Evolutionary conservation across 30 jellyfish, hydroid and myxozoan species (phyloP).

Genomic region (Catostylus mosaicus): DNA sequence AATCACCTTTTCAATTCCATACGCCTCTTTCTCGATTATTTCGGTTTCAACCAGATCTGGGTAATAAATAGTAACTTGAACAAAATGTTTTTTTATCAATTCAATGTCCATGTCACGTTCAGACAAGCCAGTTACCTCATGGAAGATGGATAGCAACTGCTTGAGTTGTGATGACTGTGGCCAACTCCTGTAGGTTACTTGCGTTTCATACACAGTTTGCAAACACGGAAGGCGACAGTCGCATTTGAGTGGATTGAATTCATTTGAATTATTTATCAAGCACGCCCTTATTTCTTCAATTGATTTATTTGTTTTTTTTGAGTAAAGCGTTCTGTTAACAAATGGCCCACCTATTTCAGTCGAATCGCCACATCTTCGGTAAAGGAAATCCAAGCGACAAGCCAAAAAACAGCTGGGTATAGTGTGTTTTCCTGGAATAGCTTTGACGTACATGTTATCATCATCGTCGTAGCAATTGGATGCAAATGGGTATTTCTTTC

Average conservation of each 20-base stretch:
- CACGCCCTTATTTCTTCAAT: not conserved
- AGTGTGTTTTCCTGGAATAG: not conserved
- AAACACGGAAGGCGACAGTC: conserved; percentile 8
- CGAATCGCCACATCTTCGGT: not conserved
- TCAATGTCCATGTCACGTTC: not conserved
- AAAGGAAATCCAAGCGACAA: not conserved
- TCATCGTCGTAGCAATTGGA: conserved; percentile 18
- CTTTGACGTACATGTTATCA: not conserved
- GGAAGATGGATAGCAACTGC: not conserved
- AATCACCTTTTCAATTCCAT: conserved; percentile 5
- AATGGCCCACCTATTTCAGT: not conserved
- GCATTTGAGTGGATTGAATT: not conserved
- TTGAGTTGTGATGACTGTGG: conserved; percentile 9
- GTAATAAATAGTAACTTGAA: conserved; percentile 2
- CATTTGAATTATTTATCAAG: not conserved
- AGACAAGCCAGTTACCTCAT: not conserved
- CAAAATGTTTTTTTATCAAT: conserved; percentile 3
- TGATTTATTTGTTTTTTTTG: not conserved
- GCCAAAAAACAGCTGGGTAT: conserved; percentile 1
- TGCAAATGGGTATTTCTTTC: not conserved
- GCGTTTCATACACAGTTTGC: conserved; percentile 7
- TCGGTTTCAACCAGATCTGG: conserved; percentile 1
- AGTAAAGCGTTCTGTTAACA: not conserved
- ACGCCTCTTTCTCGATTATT: conserved; percentile 14
- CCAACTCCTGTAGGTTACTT: conserved; percentile 4